Base-by-base conservation (phyloP, 2,113 vertebrate genomes). In the Edolisoma coerulescens region DNA sequence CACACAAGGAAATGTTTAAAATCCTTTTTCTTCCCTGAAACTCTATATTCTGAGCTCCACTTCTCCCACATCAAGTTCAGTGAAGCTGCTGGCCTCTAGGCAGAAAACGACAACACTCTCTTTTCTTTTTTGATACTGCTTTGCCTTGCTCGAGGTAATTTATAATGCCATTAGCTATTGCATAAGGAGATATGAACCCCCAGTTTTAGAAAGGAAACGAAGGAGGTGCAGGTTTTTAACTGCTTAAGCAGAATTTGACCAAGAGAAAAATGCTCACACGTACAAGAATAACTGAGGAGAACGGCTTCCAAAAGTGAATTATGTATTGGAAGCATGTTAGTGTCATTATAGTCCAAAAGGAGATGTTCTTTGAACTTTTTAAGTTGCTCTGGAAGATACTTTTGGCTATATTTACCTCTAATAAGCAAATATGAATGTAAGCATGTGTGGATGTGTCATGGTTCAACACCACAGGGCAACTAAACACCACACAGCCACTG, bases 401-500 rank as follows among this genome's bases (percentile, higher is more conserved):
- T 91, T 41, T 37, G 16, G 42, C 20, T 84, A 8, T 60, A 53
- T 65, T 87, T 79, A 53, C 30, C 39, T 49, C 57, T 45, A 75
- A 20, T 4, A 71, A 26, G 32, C 23, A 90, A 92, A 88, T 44
- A 61, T 0, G 0, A 35, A 60, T 26, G 7, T 11, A 53, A 52
- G 8, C 14, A 10, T 13, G 4, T 10, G 27, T 13, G 30, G 7
- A 50, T 60, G 16, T n/a, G 28, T 11, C 0, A 0, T 41, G 39
- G 39, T 45, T 75, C 41, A 83, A 41, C 14, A 2, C 1, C 16
- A 53, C 3, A 21, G 2, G 37, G 13, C 19, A 53, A 24, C 7
- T 35, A 32, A 76, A 41, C 30, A 22, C 17, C 47, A 27, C 6
- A 26, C 5, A 76, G 24, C 9, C 26, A 35, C 10, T 59, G 49